Conservation (phyloP, 2,113 vertebrate species). For the Geothlypis trichas region DNA sequence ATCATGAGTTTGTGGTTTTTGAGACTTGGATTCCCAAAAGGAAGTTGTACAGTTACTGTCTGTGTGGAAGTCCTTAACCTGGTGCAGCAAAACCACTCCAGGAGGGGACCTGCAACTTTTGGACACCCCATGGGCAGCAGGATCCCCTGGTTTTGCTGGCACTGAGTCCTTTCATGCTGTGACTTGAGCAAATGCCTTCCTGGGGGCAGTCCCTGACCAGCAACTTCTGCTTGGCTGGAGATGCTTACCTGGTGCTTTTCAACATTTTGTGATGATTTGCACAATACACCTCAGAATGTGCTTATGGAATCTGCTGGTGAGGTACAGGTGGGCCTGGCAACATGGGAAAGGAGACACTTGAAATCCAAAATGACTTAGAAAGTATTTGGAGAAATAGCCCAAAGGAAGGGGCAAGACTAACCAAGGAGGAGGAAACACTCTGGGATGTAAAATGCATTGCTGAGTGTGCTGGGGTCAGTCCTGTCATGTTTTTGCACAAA, state of each 20-base stretch:
- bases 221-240: rapidly evolving
- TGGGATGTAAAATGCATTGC: neutral
- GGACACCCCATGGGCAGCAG: neutral
- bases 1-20: neutral
- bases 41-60: neutral
- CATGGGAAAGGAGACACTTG: neutral
- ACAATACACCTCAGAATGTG: rapidly evolving
- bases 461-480: neutral
- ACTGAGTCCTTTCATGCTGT: rapidly evolving
- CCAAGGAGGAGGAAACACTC: neutral
- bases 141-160: neutral
- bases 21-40: neutral
- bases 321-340: neutral
- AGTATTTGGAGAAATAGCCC: neutral
- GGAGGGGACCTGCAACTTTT: neutral
- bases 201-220: neutral
- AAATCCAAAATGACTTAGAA: neutral
- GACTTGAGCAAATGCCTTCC: neutral
- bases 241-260: neutral
- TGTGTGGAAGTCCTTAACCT: neutral
- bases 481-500: neutral
- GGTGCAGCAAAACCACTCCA: neutral
- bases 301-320: neutral
- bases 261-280: neutral
- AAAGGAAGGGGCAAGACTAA: neutral